Conservation (phyloP, 2,797 vertebrate genomes). For the Tarsius wallacei region DNA sequence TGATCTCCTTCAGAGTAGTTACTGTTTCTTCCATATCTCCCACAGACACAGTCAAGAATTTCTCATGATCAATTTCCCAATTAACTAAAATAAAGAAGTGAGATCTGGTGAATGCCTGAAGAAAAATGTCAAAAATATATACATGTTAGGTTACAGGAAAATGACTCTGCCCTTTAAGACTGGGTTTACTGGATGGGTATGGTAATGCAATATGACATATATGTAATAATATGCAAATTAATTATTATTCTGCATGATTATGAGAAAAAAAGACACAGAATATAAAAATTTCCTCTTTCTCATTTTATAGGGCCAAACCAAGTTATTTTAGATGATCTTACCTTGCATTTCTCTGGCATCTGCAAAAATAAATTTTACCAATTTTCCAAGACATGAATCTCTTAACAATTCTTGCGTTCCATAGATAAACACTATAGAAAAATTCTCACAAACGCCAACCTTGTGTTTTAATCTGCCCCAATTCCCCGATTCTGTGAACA, state of each 20-base stretch:
- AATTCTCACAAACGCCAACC: background rate
- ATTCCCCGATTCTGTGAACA: background rate
- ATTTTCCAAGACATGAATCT: background rate
- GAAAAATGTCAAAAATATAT: conserved; percentile 34
- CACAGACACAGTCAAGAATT: background rate
- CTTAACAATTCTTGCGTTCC: background rate
- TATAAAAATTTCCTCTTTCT: background rate
- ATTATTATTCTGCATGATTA: background rate
- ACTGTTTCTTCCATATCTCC: background rate
- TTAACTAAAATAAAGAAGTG: conserved; percentile 43
- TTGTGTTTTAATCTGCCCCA: background rate
- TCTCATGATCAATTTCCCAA: conserved; percentile 44
- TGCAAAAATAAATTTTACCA: background rate
- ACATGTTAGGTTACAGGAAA: conserved; percentile 3
- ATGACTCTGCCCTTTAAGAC: conserved; percentile 51
- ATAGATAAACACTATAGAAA: background rate
- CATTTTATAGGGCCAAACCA: background rate
- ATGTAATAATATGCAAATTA: background rate
- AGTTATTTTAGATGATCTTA: background rate
- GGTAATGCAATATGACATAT: background rate
- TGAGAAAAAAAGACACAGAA: background rate
- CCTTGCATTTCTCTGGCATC: background rate
- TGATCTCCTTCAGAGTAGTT: conserved; percentile 47
- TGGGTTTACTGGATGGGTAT: background rate
- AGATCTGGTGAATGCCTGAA: conserved; percentile 28